A percentile compares a stretch with the other conserved stretches of the same genome.
Conservation (phyloP, 2,113 vertebrate genomes). For the Glaucomys volans region DNA sequence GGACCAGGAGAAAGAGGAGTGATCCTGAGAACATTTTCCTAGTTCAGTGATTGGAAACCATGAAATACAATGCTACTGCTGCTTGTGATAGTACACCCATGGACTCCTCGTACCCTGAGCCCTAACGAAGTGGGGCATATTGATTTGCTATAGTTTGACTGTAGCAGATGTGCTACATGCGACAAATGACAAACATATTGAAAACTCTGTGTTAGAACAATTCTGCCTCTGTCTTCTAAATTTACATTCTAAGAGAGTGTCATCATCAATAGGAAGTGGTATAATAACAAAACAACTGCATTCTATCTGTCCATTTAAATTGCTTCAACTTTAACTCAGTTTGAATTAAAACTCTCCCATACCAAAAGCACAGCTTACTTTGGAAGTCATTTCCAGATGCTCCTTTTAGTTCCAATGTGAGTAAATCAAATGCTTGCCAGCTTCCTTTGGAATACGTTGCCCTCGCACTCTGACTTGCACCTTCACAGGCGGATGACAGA, state of each 20-base stretch:
- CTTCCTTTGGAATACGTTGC: not conserved
- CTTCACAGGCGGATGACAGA: not conserved
- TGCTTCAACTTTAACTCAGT: not conserved
- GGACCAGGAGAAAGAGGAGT: not conserved
- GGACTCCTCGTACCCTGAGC: not conserved
- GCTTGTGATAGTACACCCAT: not conserved
- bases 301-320: constrained; percentile 44
- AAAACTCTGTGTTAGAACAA: constrained; percentile 51
- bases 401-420: not conserved
- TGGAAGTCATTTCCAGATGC: constrained; percentile 65
- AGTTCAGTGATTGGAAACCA: constrained; percentile 14
- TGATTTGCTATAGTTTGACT: constrained; percentile 61
- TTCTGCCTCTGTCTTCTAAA: constrained; percentile 36
- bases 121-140: constrained; percentile 46
- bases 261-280: constrained; percentile 55
- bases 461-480: not conserved
- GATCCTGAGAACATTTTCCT: not conserved
- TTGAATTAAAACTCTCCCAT: constrained; percentile 44
- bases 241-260: constrained; percentile 20
- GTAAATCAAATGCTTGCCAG: not conserved
- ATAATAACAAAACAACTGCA: constrained; percentile 44
- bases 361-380: not conserved
- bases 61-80: constrained; percentile 8
- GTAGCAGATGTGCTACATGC: constrained; percentile 55
- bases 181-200: constrained; percentile 69